Percentiles rank a stretch among this genome's conserved stretches.
These are phyloP conservation scores for Eupsilia transversa DNA, from an alignment of 2,888 invertebrate species.

Conservation along the genomic window DNA sequence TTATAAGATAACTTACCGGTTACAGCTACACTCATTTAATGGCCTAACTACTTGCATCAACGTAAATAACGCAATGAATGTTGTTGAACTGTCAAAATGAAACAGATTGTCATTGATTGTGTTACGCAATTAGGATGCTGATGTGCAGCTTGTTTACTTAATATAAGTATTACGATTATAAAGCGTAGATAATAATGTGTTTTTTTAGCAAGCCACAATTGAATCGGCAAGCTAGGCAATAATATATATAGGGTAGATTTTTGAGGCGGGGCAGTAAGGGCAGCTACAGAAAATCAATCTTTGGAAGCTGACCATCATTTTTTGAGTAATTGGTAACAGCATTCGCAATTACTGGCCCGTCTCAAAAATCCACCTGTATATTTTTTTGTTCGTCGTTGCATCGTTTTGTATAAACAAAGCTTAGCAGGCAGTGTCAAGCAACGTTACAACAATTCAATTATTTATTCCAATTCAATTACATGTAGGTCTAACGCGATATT, in stretches of 20 bases:
- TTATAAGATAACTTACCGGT: constrained; percentile 35
- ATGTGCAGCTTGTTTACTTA: background rate
- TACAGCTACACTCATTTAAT: constrained; percentile 47
- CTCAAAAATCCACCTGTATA: background rate
- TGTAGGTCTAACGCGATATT: constrained; percentile 26
- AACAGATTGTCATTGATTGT: too few species aligned
- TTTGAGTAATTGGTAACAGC: background rate
- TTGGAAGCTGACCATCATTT: background rate
- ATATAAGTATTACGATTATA: background rate
- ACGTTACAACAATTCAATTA: background rate
- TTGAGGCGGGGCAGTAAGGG: too few species aligned
- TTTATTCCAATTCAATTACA: constrained; percentile 24
- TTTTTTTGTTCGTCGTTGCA: background rate
- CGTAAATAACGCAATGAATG: too few species aligned
- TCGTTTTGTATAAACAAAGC: background rate
- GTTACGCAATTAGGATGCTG: too few species aligned
- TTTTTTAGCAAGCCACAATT: background rate
- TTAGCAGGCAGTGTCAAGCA: background rate
- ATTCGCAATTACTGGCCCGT: background rate
- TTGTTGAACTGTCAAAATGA: too few species aligned
- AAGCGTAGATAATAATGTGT: background rate
- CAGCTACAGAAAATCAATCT: background rate
- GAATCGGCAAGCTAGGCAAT: background rate
- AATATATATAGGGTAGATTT: background rate
- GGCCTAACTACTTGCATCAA: constrained; percentile 33